Base-by-base conservation (phyloP, 2,888 invertebrate genomes). In the Cheilosia vernalis region DNA sequence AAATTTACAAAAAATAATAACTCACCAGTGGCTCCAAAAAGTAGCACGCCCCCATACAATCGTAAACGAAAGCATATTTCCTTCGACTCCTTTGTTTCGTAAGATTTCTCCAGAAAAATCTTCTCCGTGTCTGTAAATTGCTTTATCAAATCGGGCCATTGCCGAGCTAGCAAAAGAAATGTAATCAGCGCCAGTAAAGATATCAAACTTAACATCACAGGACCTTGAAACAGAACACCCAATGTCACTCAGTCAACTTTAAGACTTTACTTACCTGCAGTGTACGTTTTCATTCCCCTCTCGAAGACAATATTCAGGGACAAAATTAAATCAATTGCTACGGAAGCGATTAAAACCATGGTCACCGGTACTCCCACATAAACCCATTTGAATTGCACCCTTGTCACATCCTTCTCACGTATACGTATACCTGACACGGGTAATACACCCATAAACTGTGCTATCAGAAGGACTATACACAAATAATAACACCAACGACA, bases 341-440 rank as follows among this genome's bases (percentile, higher is more conserved):
- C 82, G 49, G 89, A 89, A 0, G n/a, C 44, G 21, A 89, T 81
- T 9, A 90, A 73, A 5, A 88, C 53, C 15, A 89, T 4, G 42
- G 90, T 87, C 9, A 89, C 70, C 7, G 89, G 13, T 0, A 89
- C 61, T 0, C 89, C 72, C 19, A 88, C 30, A 6, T 90, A 89
- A 2, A 87, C n/a, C 92, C 91, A 91, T 15, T 88, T 88, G 58
- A 92, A 91, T 2, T 87, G 74, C 1, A 91, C 89, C 9, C 88
- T 87, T 21, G 88, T 87, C 24, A 88, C 90, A 58, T 93, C 91
- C 1, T 90, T 89, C 1, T 91, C 91, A 87, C 90, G 91, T 13
- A n/a, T n/a, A n/a, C n/a, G n/a, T n/a, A 93, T 87, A 0, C 94
- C 94, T 42, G 89, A 88, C 0, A 94, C 92, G 0, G 94, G 94